phyloP scores from a whole-genome alignment of 2,797 vertebrate species.

The Pampus argenteus region DNA sequence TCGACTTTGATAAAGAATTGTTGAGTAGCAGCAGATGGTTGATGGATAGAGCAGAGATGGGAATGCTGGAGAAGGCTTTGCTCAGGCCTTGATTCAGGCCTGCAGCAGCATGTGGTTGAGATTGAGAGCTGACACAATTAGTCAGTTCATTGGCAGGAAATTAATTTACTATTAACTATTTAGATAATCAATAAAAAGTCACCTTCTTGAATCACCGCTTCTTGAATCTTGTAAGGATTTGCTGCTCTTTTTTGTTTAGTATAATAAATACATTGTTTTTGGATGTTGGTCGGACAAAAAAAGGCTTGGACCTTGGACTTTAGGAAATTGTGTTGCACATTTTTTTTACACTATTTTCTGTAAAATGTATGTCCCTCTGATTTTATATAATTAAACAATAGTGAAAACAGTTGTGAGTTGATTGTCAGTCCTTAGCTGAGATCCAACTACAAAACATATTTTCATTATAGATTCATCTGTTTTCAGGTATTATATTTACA shows the following conservation, averaged over 20 bases:
- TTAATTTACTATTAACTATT: neutral
- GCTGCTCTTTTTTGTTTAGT: neutral
- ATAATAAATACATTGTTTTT: neutral
- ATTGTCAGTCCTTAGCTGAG: too few relatives aligned
- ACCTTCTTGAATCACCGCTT: neutral
- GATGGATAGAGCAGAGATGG: conserved; percentile 10
- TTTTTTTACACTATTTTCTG: too few relatives aligned
- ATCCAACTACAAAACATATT: neutral
- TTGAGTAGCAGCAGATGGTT: conserved; percentile 5
- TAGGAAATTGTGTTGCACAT: too few relatives aligned
- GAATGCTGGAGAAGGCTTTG: neutral
- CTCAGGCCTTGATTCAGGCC: neutral
- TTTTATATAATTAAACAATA: too few relatives aligned
- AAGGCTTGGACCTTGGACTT: too few relatives aligned
- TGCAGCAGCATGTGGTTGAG: neutral
- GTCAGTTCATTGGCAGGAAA: neutral
- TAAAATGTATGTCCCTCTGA: too few relatives aligned
- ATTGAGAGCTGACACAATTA: neutral
- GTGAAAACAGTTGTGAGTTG: too few relatives aligned
- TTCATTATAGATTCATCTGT: too few relatives aligned
- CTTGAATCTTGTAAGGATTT: neutral
- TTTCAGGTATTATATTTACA: too few relatives aligned
- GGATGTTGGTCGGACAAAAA: too few relatives aligned
- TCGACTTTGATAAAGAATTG: conserved; percentile 35
- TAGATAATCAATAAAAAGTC: neutral